A percentile compares a stretch with the other conserved stretches of the same genome.
Conservation (phyloP, 2,113 vertebrate genomes). For the Phylloscopus trochiloides region DNA sequence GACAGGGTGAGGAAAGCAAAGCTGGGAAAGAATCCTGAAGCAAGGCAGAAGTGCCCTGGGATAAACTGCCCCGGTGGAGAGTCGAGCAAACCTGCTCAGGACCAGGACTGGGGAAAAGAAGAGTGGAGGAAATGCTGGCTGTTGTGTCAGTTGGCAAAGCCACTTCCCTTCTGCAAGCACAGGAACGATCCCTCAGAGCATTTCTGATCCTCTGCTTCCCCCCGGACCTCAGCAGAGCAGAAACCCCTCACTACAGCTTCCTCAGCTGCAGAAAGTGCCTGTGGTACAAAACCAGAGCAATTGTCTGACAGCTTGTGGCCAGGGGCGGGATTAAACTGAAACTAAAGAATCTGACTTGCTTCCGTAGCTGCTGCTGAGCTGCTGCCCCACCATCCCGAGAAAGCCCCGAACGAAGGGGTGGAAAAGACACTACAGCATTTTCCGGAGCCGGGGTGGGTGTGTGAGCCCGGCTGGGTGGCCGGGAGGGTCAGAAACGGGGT, state of each 20-base stretch:
- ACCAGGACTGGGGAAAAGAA: fast-evolving
- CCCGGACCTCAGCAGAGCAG: background rate
- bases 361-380: background rate
- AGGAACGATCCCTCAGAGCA: background rate
- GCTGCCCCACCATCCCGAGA: fast-evolving
- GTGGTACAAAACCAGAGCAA: background rate
- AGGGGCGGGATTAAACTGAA: background rate
- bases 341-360: background rate
- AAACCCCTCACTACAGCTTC: background rate
- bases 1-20: background rate
- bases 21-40: background rate
- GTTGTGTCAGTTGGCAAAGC: background rate
- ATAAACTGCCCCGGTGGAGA: background rate
- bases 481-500: background rate
- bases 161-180: background rate
- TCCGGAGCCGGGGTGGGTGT: fast-evolving
- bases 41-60: background rate
- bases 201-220: background rate
- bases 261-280: background rate
- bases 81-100: background rate
- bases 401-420: fast-evolving
- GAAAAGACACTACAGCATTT: background rate
- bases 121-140: background rate
- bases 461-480: fast-evolving
- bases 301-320: background rate